phyloP scores from a whole-genome alignment of 2,888 invertebrate genomes.

The Lagria hirta region DNA sequence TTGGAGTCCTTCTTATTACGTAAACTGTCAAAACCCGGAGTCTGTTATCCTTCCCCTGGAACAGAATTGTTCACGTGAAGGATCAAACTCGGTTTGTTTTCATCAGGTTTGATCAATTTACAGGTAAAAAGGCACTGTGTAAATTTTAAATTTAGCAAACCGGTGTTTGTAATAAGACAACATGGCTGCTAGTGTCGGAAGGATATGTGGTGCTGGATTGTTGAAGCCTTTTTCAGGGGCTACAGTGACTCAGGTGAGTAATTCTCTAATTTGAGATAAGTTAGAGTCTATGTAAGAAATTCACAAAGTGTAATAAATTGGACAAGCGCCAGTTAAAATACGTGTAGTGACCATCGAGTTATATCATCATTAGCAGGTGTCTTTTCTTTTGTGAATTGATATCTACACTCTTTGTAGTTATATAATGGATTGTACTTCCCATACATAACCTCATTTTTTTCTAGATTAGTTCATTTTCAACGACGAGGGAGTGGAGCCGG shows the following conservation, averaged over 20 bases:
- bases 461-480: conserved; percentile 78
- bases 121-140: neutral
- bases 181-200: conserved; percentile 87
- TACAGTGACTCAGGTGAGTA: conserved; percentile 71
- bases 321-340: too few species aligned
- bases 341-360: too few species aligned
- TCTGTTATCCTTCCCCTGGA: conserved; percentile 21
- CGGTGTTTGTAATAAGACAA: conserved; percentile 57
- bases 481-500: conserved; percentile 74
- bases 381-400: conserved; percentile 4
- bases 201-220: conserved; percentile 82
- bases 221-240: conserved; percentile 71
- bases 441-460: conserved; percentile 11
- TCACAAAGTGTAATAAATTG: too few species aligned
- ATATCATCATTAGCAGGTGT: conserved; percentile 30
- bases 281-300: too few species aligned
- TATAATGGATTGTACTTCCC: conserved; percentile 16
- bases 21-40: conserved; percentile 50
- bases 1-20: too few species aligned
- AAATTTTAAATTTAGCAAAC: neutral
- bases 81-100: conserved; percentile 7
- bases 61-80: conserved; percentile 23
- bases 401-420: too few species aligned
- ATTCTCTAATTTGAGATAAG: too few species aligned
- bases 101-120: conserved; percentile 1